phyloP scores from a whole-genome alignment of 2,113 vertebrate genomes.

The Anarhynchus alexandrinus region DNA sequence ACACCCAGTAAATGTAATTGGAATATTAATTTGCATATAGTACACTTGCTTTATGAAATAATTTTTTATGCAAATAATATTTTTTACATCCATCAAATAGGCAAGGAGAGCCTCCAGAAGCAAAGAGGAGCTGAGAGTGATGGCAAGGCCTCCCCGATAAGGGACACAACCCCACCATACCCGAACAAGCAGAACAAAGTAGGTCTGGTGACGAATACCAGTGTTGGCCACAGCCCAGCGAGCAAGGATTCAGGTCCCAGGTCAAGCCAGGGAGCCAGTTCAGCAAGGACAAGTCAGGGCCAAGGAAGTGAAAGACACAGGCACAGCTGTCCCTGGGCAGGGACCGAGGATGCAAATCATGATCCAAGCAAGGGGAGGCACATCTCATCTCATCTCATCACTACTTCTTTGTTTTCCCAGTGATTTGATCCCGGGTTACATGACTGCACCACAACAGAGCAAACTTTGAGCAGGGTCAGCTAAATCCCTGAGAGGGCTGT shows the following conservation, averaged over 20 bases:
- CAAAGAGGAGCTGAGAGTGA: neutral
- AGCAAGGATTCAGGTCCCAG: neutral
- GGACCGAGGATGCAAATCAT: neutral
- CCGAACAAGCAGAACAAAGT: neutral
- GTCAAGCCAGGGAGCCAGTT: neutral
- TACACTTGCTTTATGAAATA: neutral
- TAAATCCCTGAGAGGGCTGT: neutral
- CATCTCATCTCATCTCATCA: neutral
- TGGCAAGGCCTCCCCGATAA: neutral
- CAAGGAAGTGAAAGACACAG: no score
- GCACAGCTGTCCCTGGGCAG: neutral
- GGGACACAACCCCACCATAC: no score
- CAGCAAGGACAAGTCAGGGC: neutral
- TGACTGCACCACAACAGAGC: neutral
- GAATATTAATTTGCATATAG: neutral
- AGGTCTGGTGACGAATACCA: neutral
- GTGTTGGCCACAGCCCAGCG: accelerated
- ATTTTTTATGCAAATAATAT: neutral
- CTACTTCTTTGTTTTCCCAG: neutral
- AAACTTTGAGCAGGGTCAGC: neutral
- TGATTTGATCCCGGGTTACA: neutral
- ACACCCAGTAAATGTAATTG: neutral
- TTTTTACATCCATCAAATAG: neutral
- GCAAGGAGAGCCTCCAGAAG: neutral
- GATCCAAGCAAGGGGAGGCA: neutral